Percentiles rank a stretch among this genome's conserved stretches.
These are phyloP conservation scores for Eunapius fragilis DNA, from an alignment of 37 sponge, comb jelly and placozoan species.

Conservation along the genomic window DNA sequence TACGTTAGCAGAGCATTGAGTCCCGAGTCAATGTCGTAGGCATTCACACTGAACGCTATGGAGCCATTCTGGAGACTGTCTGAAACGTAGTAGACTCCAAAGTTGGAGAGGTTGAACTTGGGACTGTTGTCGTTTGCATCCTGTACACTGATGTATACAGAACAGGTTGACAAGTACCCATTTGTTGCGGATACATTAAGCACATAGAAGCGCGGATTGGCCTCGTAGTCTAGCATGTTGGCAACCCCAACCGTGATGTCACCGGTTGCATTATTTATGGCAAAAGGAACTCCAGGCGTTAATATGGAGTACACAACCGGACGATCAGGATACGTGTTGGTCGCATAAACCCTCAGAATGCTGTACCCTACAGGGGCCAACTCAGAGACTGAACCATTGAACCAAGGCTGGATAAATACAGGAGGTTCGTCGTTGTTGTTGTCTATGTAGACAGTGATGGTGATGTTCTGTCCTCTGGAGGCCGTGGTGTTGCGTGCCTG, in stretches of 20 bases:
- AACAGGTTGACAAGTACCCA: not conserved
- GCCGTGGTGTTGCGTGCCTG: not conserved
- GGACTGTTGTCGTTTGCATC: constrained; percentile 79
- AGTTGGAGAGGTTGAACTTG: constrained; percentile 10
- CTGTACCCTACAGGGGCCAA: constrained; percentile 31
- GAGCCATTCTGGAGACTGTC: constrained; percentile 45
- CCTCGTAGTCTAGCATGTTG: constrained; percentile 28
- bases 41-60: constrained; percentile 41
- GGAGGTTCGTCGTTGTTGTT: constrained; percentile 68
- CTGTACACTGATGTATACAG: constrained; percentile 28
- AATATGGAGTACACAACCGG: constrained; percentile 6
- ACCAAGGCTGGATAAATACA: constrained; percentile 23
- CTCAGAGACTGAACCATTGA: constrained; percentile 32
- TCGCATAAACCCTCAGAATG: constrained; percentile 24
- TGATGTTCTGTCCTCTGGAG: not conserved
- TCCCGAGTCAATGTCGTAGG: constrained; percentile 57
- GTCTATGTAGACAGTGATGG: constrained; percentile 24
- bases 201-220: not conserved
- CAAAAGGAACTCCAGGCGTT: constrained; percentile 30
- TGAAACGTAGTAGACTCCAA: constrained; percentile 13
- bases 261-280: constrained; percentile 50
- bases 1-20: constrained; percentile 48
- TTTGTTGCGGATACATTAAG: constrained; percentile 28
- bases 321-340: constrained; percentile 30
- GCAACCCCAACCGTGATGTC: constrained; percentile 54